Base-by-base conservation (phyloP, 2,888 invertebrate species). In the Lysandra coridon region DNA sequence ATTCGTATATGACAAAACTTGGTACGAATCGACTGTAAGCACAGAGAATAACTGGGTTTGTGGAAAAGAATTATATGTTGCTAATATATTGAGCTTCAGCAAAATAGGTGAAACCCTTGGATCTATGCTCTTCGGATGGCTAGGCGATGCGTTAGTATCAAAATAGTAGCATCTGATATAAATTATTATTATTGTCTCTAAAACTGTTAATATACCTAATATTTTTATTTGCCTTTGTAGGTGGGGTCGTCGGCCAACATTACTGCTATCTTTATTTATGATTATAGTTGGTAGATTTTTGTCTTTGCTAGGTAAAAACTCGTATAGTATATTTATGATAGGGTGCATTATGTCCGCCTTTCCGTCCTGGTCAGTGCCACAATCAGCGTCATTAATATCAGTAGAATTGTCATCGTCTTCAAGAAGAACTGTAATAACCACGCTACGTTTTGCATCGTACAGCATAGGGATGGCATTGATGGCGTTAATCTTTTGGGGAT, bases 1-100 rank as follows among this genome's bases (percentile, higher is more conserved):
- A 17, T 91, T 85, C 81, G 83, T 83, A 7, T 91, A 88, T 79
- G 89, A 91, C 78, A 86, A 80, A 75, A 90, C 88, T 57, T 91
- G 91, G 91, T 91, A 89, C 77, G 86, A 87, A 79, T 85, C 85
- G 12, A 91, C 91, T 1, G 83, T 88, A 33, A 82, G 90, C 37
- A 86, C 89, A 17, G 86, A 88, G 62, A 88, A 90, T 81, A 85
- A 90, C 82, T 91, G 91, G 91, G 90, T 91, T 7, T 91, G 91
- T 80, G 84, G 87, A 76, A 84, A 87, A 78, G 90, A 90, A 82
- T 80, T 91, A 57, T 84, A 90, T 69, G 87, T 89, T 1, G 87
- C 87, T 12, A 89, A 90, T 83, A 86, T 89, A 78, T 86, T 88
- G 78, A 86, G 89, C 1, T 89, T 88, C 57, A 88, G 85, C 60